Evolutionary conservation across 2,888 invertebrate species (phyloP), one percentile per base, ranked within the genome.

Genomic region (Diloba caeruleocephala): DNA sequence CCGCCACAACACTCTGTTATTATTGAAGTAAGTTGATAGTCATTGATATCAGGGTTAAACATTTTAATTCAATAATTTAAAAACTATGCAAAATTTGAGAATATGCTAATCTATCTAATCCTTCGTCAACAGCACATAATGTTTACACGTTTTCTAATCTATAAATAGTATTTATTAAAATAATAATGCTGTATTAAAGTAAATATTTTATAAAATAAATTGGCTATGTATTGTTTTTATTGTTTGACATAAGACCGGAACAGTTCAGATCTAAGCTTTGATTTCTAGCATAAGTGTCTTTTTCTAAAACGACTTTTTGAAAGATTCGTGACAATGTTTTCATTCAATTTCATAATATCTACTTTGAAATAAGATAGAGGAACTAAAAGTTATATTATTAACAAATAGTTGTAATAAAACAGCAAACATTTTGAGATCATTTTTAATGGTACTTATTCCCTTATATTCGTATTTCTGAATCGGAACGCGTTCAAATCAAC

Each of bases 1-100:
- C 95, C 95, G 72, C 96, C 95, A 81, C 95, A 96, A 77, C 96
- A 96, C 76, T 95, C 94, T 0, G 96, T 95, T 77, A 96, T 86
- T 73, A 95, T 94, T 38, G 96, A 95, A 85, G 96, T 95, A 59
- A 95, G 90, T 79, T 96, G 95, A 81, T 96, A 96, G 76, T 96
- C 94, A 62, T 89, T 88, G 64, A 95, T 88, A 81, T 95, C 94
- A 68, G 94, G 94, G 73, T 95, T 95, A 79, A 89, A 94, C 95
- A 95, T 95, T 62, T 72, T 82, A 76, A 65, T 38, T 54, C 60
- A 38, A 41, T 41, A 44, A 45, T n/a, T n/a, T 39, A 44, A 66
- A 43, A 46, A 56, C 52, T 45, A 26, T 31, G 9, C 31, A 26
- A 51, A 61, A 53, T 41, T 45, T 34, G 19, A 38, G 41, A 63